Percentiles rank a stretch among this genome's conserved stretches.
These are phyloP conservation scores for Spinibarbus caldwelli DNA, from an alignment of 2,797 vertebrate species.

Conservation along the genomic window DNA sequence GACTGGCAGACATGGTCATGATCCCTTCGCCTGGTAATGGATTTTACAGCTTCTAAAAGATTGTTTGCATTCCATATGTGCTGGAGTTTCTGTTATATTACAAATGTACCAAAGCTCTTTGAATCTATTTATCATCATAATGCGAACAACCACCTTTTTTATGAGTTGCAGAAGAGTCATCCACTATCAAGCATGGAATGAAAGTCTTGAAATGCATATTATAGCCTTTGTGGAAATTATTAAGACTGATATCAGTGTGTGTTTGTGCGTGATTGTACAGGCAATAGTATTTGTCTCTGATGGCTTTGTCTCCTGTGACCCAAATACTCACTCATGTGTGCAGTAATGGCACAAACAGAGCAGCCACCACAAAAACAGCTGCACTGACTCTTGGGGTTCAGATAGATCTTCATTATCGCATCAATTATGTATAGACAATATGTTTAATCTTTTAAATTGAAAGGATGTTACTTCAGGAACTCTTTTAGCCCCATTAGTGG, in stretches of 20 bases:
- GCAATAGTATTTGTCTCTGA: constrained; percentile 32
- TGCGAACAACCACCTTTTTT: not conserved
- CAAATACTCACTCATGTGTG: constrained; percentile 74
- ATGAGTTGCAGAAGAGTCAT: not conserved
- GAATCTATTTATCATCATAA: not conserved
- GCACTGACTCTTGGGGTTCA: constrained; percentile 40
- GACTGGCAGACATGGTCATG: not conserved
- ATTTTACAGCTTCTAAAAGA: not conserved
- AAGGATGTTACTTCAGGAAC: not conserved
- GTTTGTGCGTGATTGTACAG: constrained; percentile 54
- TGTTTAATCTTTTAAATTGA: not conserved
- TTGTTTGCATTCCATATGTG: not conserved
- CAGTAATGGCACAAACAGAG: constrained; percentile 70
- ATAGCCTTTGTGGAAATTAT: not conserved
- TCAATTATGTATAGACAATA: constrained; percentile 1
- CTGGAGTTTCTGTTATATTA: constrained; percentile 16
- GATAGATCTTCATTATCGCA: not conserved
- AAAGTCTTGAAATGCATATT: not conserved
- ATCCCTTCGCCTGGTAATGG: not conserved
- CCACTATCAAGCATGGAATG: not conserved
- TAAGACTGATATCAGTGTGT: constrained; percentile 22
- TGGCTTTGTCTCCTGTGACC: constrained; percentile 77
- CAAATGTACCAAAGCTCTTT: not conserved
- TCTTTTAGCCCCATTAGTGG: not conserved
- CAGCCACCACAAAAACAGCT: constrained; percentile 64